A percentile compares a stretch with the other conserved stretches of the same genome.
Conservation (phyloP, 23 tunicate species). For the Styela clava region DNA sequence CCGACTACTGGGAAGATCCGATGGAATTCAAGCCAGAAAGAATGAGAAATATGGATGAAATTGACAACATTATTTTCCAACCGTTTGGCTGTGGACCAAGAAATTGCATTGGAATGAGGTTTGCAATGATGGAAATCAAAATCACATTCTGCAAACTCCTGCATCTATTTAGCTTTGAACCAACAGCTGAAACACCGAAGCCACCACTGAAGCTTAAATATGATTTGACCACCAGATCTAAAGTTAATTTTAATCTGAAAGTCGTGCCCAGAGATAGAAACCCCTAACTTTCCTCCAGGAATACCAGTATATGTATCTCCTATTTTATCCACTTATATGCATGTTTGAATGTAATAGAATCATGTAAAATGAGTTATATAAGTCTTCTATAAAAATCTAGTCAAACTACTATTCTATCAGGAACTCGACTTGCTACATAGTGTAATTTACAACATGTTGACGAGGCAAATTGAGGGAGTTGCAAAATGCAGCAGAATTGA, state of each 20-base stretch:
- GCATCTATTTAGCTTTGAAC: slow-evolving; percentile 26
- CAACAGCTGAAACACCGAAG: slow-evolving; percentile 47
- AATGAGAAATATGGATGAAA: slow-evolving; percentile 58
- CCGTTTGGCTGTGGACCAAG: slow-evolving; percentile 76
- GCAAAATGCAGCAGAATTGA: too few species aligned
- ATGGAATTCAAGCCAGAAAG: slow-evolving; percentile 57
- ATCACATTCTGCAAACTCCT: slow-evolving; percentile 50
- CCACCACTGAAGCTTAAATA: slow-evolving; percentile 52
- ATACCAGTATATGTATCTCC: too few species aligned
- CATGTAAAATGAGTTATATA: too few species aligned
- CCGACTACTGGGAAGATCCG: slow-evolving; percentile 56
- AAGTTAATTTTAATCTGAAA: slow-evolving; percentile 28
- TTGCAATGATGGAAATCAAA: slow-evolving; percentile 57
- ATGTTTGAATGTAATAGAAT: too few species aligned
- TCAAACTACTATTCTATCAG: too few species aligned
- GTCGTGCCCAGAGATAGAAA: slow-evolving; percentile 31
- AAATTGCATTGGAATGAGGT: slow-evolving; percentile 64
- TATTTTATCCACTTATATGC: too few species aligned
- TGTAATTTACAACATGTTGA: too few species aligned
- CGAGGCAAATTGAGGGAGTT: too few species aligned
- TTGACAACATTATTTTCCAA: slow-evolving; percentile 54
- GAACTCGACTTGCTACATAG: too few species aligned
- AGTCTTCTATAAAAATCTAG: too few species aligned
- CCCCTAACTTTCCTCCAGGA: too few species aligned
- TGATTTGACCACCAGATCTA: slow-evolving; percentile 32